A percentile compares a stretch with the other conserved stretches of the same genome.
Conservation (phyloP, 2,113 vertebrate genomes). For the Ciconia stormi region DNA sequence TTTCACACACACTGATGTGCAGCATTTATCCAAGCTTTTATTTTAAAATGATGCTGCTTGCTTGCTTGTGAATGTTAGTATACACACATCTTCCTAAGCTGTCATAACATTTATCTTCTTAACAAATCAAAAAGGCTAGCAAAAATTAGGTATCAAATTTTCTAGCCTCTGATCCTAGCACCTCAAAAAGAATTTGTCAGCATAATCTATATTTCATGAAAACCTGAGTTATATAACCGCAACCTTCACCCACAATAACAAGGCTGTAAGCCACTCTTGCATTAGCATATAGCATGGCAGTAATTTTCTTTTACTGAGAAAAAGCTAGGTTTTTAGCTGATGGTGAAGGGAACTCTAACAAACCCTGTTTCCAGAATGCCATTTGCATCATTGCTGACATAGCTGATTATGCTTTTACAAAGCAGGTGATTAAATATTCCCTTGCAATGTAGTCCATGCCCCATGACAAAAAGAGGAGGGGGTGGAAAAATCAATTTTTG, state of each 20-base stretch:
- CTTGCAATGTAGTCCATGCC: not conserved
- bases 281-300: not conserved
- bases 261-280: not conserved
- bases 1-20: not conserved
- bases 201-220: not conserved
- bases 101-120: not conserved
- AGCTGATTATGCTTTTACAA: not conserved
- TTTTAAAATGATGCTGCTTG: not conserved
- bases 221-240: not conserved
- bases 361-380: not conserved
- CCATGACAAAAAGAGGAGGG: not conserved
- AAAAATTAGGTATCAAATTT: not conserved
- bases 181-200: not conserved
- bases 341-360: not conserved
- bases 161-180: not conserved
- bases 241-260: not conserved
- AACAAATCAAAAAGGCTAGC: not conserved
- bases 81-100: not conserved
- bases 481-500: not conserved
- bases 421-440: not conserved
- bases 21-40: not conserved
- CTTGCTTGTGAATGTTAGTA: not conserved
- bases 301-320: not conserved
- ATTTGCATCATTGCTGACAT: not conserved
- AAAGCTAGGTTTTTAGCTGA: not conserved